Evolutionary conservation across 2,888 invertebrate genomes (phyloP), one percentile per base, ranked within the genome.

Genomic region (Xylophagus ater): DNA sequence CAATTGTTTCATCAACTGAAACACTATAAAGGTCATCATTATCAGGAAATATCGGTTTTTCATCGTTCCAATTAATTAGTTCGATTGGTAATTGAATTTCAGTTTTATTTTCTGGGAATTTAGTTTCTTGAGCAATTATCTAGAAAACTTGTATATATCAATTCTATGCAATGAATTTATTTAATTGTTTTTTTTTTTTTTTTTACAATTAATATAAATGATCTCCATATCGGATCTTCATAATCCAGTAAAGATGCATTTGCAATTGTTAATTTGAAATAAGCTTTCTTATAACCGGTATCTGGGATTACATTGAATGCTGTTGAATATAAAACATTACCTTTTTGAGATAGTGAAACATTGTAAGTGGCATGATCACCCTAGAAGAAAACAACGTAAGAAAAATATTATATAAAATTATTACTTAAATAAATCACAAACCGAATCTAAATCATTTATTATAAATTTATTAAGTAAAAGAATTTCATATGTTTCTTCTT

Each of bases 31-130:
- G 54, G 10, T 53, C 48, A 3, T 58, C 42, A n/a, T 53, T 48
- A 3, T 58, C 42, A 5, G 57, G 52, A 56, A 83, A 83, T 45
- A 68, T 69, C 1, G 84, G 84, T 46, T 63, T 51, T 55, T 81
- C 81, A 53, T 84, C 83, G 57, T 83, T 84, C 67, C 73, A 71
- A 60, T 84, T 80, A 20, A 63, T 60, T 29, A 82, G 67, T 39
- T 67, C 53, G 8, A 79, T 69, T 40, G 57, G 59, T 1, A 78
- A 57, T 3, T 54, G 53, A 8, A 67, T 62, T 6, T 51, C 54
- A n/a, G 67, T 68, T 4, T 55, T 47, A 42, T 62, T 61, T 13
- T 44, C 36, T 6, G 29, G 3, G 32, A 51, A 48, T 24, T 55
- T 51, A 12, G 43, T 45, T 49, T 67, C 67, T 36, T 45, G 51